These are phyloP conservation scores for Malthinus seriepunctatus DNA, from an alignment of 2,888 invertebrate genomes.

Conservation along the genomic window DNA sequence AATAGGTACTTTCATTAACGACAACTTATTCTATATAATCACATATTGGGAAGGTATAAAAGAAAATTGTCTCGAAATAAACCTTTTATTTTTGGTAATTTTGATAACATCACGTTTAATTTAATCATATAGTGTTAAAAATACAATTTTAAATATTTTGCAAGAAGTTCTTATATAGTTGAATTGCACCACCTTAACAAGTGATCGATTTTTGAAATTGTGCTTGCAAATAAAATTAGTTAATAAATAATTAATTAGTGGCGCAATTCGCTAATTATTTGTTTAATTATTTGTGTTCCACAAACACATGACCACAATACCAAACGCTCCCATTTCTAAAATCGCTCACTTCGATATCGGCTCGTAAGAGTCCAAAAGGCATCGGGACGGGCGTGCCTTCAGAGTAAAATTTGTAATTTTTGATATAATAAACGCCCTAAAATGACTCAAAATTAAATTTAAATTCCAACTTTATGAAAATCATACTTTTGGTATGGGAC, in stretches of 20 bases:
- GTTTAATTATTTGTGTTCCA: not conserved
- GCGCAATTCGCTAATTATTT: not conserved
- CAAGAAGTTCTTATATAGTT: no score
- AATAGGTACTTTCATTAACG: conserved; percentile 9
- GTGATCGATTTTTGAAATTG: no score
- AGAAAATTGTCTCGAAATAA: not conserved
- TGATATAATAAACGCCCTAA: conserved; percentile 23
- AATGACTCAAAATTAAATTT: conserved; percentile 1
- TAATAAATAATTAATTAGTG: no score
- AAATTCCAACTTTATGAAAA: no score
- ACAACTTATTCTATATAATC: conserved; percentile 13
- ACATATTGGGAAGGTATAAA: not conserved
- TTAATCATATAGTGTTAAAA: no score
- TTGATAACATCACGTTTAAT: no score
- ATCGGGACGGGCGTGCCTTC: not conserved
- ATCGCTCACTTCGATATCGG: not conserved
- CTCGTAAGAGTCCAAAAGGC: not conserved
- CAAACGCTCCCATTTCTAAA: conserved; percentile 1
- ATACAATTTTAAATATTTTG: no score
- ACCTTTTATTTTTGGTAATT: no score
- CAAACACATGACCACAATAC: not conserved
- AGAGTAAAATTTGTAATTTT: conserved; percentile 22
- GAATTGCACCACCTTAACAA: no score
- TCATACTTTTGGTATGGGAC: conserved; percentile 12
- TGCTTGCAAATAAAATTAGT: no score